Conservation (phyloP, 2,113 vertebrate genomes). For the Lepus americanus region DNA sequence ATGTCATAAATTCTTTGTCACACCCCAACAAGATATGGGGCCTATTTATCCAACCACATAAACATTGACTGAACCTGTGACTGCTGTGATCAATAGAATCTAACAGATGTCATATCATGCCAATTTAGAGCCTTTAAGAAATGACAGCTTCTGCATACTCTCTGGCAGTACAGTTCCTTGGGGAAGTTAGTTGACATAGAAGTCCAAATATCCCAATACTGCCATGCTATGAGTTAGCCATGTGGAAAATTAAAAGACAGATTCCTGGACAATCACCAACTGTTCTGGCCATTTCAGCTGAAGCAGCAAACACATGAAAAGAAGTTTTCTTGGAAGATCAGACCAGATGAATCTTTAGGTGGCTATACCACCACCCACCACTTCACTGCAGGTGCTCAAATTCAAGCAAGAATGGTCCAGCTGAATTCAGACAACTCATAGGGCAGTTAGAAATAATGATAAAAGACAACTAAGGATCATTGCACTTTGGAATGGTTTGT, state of each 20-base stretch:
- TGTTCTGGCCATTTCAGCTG: not conserved
- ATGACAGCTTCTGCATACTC: not conserved
- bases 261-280: accelerated
- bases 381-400: not conserved
- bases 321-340: not conserved
- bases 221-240: not conserved
- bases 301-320: not conserved
- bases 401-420: not conserved
- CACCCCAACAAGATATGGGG: not conserved
- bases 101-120: not conserved
- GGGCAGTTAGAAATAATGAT: not conserved
- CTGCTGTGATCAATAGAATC: not conserved
- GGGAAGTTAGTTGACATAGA: not conserved
- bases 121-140: not conserved
- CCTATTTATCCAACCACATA: not conserved
- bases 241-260: not conserved
- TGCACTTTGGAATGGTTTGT: not conserved
- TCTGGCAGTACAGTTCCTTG: not conserved
- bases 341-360: not conserved
- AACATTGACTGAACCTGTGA: not conserved
- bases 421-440: not conserved
- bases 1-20: constrained; percentile 27
- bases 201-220: not conserved
- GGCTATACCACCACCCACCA: not conserved
- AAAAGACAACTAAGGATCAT: not conserved